Conservation (phyloP, 2,888 invertebrate genomes). For the Girardia tigrina region DNA sequence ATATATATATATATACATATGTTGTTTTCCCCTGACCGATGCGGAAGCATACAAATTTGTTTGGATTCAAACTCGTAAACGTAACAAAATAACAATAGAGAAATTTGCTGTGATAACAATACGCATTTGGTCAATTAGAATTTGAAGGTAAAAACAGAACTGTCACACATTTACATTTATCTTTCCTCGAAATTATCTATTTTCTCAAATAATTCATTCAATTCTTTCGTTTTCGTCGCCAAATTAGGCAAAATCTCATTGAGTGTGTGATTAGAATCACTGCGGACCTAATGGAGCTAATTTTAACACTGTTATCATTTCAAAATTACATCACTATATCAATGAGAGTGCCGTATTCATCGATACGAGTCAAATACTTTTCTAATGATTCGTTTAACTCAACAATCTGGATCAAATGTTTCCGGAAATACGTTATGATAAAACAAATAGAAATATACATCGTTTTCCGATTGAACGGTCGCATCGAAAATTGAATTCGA, state of each 20-base stretch:
- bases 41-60: too few species aligned
- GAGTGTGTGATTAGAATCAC: neutral
- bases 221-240: neutral
- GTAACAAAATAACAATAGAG: too few species aligned
- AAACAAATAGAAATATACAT: neutral
- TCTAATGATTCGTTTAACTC: slow-evolving; percentile 3
- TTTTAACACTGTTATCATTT: neutral
- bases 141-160: too few species aligned
- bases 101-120: too few species aligned
- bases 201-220: neutral
- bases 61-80: too few species aligned
- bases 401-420: neutral
- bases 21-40: too few species aligned
- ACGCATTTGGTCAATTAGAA: too few species aligned
- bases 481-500: neutral
- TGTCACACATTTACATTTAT: too few species aligned
- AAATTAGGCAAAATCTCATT: neutral
- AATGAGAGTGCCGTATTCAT: neutral
- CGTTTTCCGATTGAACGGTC: neutral
- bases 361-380: slow-evolving; percentile 1
- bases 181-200: slow-evolving; percentile 2
- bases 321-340: neutral
- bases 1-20: too few species aligned
- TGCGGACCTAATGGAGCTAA: neutral
- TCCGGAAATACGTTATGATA: neutral